Percentiles rank a stretch among this genome's conserved stretches.
These are phyloP conservation scores for Peromyscus aztecus DNA, from an alignment of 2,797 vertebrate species.

Conservation along the genomic window DNA sequence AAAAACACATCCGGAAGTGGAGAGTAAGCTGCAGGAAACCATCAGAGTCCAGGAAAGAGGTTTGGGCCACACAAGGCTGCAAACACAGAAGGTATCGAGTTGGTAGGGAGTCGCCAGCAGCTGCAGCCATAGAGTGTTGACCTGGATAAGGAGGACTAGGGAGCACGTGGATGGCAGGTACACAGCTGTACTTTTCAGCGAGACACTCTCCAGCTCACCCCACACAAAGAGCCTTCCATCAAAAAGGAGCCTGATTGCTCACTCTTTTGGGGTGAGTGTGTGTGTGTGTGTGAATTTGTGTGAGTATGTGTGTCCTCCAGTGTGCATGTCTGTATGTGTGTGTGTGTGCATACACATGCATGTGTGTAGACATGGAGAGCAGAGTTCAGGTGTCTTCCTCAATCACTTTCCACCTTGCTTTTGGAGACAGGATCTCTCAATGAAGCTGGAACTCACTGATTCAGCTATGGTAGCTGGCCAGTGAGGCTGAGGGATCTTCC, in stretches of 20 bases:
- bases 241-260: neutral
- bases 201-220: neutral
- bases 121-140: neutral
- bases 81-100: neutral
- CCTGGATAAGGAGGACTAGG: neutral
- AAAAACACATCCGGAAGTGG: neutral
- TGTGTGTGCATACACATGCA: neutral
- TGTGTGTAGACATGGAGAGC: neutral
- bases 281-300: neutral
- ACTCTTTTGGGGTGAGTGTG: neutral
- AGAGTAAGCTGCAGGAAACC: neutral
- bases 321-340: neutral
- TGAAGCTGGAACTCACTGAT: neutral
- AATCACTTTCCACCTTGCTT: neutral
- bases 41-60: neutral
- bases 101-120: neutral
- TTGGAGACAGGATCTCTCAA: neutral
- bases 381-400: neutral
- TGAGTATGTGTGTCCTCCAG: neutral
- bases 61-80: neutral
- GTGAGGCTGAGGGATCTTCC: neutral
- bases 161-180: neutral
- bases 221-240: neutral
- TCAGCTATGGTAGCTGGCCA: neutral
- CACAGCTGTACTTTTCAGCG: neutral